Evolutionary conservation across 2,888 invertebrate genomes (phyloP).

Genomic region (Andrena bucephala): DNA sequence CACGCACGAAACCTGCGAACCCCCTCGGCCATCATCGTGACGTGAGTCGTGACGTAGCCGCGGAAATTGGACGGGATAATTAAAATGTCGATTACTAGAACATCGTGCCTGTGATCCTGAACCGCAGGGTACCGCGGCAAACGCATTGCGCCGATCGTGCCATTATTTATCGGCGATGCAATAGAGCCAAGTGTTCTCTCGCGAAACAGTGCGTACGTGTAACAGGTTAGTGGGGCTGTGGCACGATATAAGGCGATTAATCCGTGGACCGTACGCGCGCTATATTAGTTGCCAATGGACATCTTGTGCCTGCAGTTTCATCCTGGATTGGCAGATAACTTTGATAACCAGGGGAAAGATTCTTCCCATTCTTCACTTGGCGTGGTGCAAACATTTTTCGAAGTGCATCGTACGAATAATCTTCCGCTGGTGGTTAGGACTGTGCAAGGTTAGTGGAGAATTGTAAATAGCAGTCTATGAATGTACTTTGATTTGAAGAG

Average conservation of each 20-base stretch:
- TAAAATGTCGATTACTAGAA: constrained; percentile 59
- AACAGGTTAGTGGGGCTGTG: constrained; percentile 11
- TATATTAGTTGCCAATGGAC: constrained; percentile 62
- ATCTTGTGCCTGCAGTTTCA: constrained; percentile 9
- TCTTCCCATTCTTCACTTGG: not conserved
- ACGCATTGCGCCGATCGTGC: constrained; percentile 36
- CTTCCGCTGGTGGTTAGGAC: no score
- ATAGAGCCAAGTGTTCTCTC: constrained; percentile 11
- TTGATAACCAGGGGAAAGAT: not conserved
- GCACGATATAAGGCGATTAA: constrained; percentile 66
- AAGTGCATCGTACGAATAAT: no score
- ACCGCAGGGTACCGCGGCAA: constrained; percentile 42
- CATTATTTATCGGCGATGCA: constrained; percentile 46
- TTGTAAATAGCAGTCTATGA: no score
- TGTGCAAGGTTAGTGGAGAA: no score
- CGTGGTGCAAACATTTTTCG: no score
- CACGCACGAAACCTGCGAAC: not conserved
- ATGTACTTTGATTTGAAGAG: no score
- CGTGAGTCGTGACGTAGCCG: not conserved
- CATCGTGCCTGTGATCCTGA: constrained; percentile 46
- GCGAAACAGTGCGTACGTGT: constrained; percentile 13
- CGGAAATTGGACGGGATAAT: constrained; percentile 33
- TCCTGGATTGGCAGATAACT: not conserved
- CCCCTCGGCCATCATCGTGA: not conserved
- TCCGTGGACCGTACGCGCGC: constrained; percentile 64